These are phyloP conservation scores for Cyrtodaria siliqua DNA, from an alignment of 2,888 invertebrate species.

Conservation along the genomic window DNA sequence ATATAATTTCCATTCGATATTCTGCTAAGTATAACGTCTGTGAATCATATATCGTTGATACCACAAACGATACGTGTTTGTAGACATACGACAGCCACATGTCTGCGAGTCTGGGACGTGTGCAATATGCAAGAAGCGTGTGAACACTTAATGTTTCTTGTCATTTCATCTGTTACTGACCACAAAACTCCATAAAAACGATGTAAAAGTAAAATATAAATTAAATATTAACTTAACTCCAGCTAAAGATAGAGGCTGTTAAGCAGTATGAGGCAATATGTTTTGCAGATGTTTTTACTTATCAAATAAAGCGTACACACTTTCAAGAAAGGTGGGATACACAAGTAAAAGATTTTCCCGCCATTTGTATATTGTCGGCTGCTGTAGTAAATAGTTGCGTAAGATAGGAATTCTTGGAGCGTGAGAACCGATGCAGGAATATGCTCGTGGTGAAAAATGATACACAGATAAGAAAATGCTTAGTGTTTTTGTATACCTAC, in stretches of 20 bases:
- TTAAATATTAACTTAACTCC: neutral
- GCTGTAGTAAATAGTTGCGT: slow-evolving; percentile 63
- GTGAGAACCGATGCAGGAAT: slow-evolving; percentile 39
- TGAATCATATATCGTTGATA: too few species aligned
- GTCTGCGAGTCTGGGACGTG: slow-evolving; percentile 6
- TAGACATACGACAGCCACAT: slow-evolving; percentile 39
- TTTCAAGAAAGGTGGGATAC: slow-evolving; percentile 52
- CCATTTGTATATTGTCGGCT: slow-evolving; percentile 49
- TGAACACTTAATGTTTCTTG: slow-evolving; percentile 24
- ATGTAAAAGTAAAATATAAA: neutral
- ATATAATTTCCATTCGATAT: too few species aligned
- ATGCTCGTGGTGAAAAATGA: slow-evolving; percentile 55
- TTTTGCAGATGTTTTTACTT: slow-evolving; percentile 55
- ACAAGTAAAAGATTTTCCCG: slow-evolving; percentile 52
- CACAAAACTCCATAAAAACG: slow-evolving; percentile 32
- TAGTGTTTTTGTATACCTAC: slow-evolving; percentile 39
- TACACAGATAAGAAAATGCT: slow-evolving; percentile 48
- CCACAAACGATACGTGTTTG: slow-evolving; percentile 26
- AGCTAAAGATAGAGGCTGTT: slow-evolving; percentile 2
- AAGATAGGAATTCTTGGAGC: slow-evolving; percentile 50
- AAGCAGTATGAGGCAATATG: slow-evolving; percentile 37
- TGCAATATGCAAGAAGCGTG: slow-evolving; percentile 33
- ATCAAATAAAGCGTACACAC: slow-evolving; percentile 22
- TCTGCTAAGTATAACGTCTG: too few species aligned
- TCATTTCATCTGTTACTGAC: slow-evolving; percentile 19